Percentiles rank a stretch among this genome's conserved stretches.
phyloP scores from a whole-genome alignment of 2,113 vertebrate species.

The Carassius auratus region DNA sequence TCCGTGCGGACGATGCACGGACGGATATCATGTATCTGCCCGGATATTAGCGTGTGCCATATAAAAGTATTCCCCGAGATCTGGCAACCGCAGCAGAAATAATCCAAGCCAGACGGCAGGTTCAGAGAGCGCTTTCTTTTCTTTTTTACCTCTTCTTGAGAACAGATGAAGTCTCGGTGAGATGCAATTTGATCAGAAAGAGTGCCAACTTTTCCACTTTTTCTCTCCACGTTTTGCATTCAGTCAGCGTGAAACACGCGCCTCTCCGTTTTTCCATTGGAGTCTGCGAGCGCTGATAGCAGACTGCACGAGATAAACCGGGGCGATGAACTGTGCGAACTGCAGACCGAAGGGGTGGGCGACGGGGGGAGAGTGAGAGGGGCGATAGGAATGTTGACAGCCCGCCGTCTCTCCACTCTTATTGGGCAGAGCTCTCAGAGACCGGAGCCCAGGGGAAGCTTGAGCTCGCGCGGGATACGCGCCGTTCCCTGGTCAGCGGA shows the following conservation, averaged over 20 bases:
- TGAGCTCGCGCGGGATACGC: constrained; percentile 45
- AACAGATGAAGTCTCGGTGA: constrained; percentile 37
- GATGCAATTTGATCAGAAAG: constrained; percentile 33
- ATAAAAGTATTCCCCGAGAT: constrained; percentile 58
- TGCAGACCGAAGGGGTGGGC: constrained; percentile 59
- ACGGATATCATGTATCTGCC: constrained; percentile 63
- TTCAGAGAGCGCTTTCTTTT: constrained; percentile 31
- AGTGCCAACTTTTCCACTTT: constrained; percentile 41
- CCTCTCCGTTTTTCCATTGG: constrained; percentile 48
- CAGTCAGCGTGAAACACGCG: constrained; percentile 37
- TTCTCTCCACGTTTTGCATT: not conserved
- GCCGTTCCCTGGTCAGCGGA: constrained; percentile 14
- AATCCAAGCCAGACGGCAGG: constrained; percentile 61
- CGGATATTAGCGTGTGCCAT: constrained; percentile 69
- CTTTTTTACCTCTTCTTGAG: constrained; percentile 40
- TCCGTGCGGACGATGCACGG: constrained; percentile 41
- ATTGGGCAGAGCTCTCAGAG: constrained; percentile 73
- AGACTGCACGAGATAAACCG: constrained; percentile 63
- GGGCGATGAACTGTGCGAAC: constrained; percentile 55
- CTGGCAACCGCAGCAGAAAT: constrained; percentile 57
- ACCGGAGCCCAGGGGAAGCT: constrained; percentile 60
- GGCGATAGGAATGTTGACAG: constrained; percentile 66
- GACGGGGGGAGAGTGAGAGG: constrained; percentile 51
- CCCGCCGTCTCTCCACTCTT: constrained; percentile 67
- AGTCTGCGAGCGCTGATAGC: constrained; percentile 69